A percentile compares a stretch with the other conserved stretches of the same genome.
phyloP scores from a whole-genome alignment of 2,113 vertebrate genomes.

The Thamnaconus septentrionalis region DNA sequence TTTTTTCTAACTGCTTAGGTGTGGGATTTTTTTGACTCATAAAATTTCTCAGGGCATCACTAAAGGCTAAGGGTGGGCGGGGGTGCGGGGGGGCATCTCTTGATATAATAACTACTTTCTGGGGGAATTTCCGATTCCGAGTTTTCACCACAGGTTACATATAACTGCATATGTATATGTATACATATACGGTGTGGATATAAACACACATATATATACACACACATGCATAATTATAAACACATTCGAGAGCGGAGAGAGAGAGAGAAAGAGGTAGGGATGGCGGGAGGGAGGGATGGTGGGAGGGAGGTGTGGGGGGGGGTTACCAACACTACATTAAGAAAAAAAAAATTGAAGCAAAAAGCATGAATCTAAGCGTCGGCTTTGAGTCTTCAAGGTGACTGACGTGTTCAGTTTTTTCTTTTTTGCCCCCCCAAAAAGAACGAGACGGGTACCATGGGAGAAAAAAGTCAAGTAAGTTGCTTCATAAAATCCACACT shows the following conservation, averaged over 20 bases:
- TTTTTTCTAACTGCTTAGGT: constrained; percentile 11
- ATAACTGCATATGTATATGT: constrained; percentile 79
- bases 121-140: constrained; percentile 56
- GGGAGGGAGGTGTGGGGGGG: constrained; percentile 53
- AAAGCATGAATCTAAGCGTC: constrained; percentile 69
- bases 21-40: constrained; percentile 30
- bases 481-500: constrained; percentile 71
- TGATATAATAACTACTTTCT: constrained; percentile 29
- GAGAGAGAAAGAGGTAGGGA: no score
- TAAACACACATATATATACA: constrained; percentile 80
- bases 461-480: no score
- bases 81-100: constrained; percentile 27
- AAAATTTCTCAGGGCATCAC: constrained; percentile 13
- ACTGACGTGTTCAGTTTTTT: constrained; percentile 44
- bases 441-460: no score
- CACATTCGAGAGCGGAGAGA: constrained; percentile 61
- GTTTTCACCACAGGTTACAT: constrained; percentile 75
- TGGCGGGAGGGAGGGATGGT: constrained; percentile 5
- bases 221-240: constrained; percentile 80
- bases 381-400: constrained; percentile 55
- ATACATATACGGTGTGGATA: constrained; percentile 80
- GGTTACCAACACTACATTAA: constrained; percentile 77
- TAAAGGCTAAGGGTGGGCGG: not conserved
- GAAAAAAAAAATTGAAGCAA: constrained; percentile 70
- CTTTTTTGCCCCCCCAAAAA: constrained; percentile 34